Percentiles rank a stretch among this genome's conserved stretches.
These are phyloP conservation scores for Oryzias javanicus DNA, from an alignment of 2,113 vertebrate species.

Conservation along the genomic window DNA sequence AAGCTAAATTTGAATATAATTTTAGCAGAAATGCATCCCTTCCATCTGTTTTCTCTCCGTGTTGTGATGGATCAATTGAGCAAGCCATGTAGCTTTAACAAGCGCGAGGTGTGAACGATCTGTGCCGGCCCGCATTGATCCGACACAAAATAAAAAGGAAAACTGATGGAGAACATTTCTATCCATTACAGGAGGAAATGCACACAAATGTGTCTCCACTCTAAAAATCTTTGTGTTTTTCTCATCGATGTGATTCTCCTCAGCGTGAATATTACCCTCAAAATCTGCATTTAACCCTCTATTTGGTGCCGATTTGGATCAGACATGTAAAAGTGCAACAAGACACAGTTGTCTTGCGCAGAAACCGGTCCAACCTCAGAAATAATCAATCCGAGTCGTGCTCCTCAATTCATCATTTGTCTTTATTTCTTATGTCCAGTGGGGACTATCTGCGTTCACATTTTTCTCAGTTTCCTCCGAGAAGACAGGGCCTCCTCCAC, in stretches of 20 bases:
- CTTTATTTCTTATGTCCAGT: conserved; percentile 56
- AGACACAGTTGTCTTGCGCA: not conserved
- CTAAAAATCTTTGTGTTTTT: not conserved
- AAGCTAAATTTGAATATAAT: too few species aligned
- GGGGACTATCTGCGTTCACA: conserved; percentile 48
- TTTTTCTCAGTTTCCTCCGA: conserved; percentile 44
- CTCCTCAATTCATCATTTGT: conserved; percentile 64
- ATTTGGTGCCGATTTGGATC: not conserved
- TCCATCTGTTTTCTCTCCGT: not conserved
- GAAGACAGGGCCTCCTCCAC: conserved; percentile 26
- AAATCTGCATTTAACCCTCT: too few species aligned
- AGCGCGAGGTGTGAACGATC: not conserved
- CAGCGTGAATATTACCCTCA: too few species aligned
- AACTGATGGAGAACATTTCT: not conserved
- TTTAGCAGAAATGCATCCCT: not conserved
- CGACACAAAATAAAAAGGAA: not conserved
- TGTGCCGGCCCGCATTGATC: not conserved
- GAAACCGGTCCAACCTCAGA: conserved; percentile 35
- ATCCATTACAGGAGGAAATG: not conserved
- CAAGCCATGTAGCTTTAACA: conserved; percentile 1
- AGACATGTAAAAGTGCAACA: not conserved
- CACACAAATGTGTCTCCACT: not conserved
- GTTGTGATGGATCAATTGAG: not conserved
- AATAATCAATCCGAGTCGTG: conserved; percentile 34
- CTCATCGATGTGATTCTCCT: not conserved